Evolutionary conservation across 2,888 invertebrate species (phyloP).

Genomic region (Drosophila rellima): DNA sequence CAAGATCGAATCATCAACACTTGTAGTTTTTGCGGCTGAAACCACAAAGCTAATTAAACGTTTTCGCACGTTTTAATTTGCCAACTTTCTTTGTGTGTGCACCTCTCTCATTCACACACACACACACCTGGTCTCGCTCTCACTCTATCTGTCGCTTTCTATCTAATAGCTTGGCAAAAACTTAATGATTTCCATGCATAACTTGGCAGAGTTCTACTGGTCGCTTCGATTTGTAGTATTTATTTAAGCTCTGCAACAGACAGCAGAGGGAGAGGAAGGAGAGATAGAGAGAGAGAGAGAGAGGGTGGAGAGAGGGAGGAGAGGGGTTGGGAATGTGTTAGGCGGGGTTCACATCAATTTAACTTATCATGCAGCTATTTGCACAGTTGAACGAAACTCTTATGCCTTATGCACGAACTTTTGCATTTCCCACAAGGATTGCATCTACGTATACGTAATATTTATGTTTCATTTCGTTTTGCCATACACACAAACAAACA

Average conservation of each 20-base stretch:
- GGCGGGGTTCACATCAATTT: conserved; percentile 63
- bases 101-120: background rate
- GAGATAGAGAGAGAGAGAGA: background rate
- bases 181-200: conserved; percentile 65
- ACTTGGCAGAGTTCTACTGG: conserved; percentile 15
- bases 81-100: conserved; percentile 65
- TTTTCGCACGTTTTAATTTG: conserved; percentile 75
- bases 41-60: conserved; percentile 73
- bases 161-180: conserved; percentile 52
- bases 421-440: conserved; percentile 71
- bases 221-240: conserved; percentile 58
- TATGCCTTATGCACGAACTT: conserved; percentile 48
- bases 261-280: background rate
- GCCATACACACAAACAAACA: conserved; percentile 5
- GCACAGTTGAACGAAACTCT: conserved; percentile 33
- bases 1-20: conserved; percentile 28
- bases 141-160: background rate
- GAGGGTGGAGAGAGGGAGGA: background rate
- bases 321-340: background rate
- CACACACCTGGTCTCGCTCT: too few species aligned
- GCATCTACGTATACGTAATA: conserved; percentile 72
- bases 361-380: conserved; percentile 70
- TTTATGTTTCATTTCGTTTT: conserved; percentile 75
- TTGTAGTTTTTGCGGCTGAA: conserved; percentile 28
- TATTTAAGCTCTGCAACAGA: conserved; percentile 36